phyloP scores from a whole-genome alignment of 1,140 invertebrate species.

The Brachionus paranguensis region DNA sequence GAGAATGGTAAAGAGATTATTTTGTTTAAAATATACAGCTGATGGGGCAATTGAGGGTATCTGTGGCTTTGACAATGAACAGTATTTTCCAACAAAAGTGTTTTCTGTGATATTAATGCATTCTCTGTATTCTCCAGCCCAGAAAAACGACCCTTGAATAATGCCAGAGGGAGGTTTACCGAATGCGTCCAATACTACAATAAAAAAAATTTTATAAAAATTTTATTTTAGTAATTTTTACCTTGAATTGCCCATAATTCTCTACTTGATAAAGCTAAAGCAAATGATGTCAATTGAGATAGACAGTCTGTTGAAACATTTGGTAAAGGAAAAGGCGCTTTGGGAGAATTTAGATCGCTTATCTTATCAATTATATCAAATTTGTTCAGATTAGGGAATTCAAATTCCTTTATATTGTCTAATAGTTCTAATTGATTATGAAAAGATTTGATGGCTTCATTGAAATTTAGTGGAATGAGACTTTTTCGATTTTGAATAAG shows the following conservation, averaged over 20 bases:
- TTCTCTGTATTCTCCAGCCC: constrained; percentile 3
- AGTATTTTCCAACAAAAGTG: constrained; percentile 26
- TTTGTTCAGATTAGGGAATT: background rate
- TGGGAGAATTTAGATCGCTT: background rate
- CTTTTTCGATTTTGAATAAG: background rate
- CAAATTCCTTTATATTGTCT: background rate
- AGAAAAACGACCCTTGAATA: background rate
- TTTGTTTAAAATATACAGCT: background rate
- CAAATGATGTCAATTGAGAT: background rate
- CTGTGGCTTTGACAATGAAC: constrained; percentile 8
- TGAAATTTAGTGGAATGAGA: background rate
- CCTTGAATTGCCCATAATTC: background rate
- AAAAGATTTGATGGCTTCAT: background rate
- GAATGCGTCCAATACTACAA: background rate
- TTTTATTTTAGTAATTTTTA: background rate
- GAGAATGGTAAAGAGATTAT: background rate
- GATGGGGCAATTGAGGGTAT: background rate
- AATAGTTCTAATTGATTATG: background rate
- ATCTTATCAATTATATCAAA: background rate
- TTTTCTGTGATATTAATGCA: constrained; percentile 35
- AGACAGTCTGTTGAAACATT: background rate
- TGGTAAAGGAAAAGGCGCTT: background rate
- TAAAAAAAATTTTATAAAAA: background rate
- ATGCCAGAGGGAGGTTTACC: constrained; percentile 29
- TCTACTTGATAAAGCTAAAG: background rate